Conservation (phyloP, 2,888 invertebrate species). For the Cantharis nigra region DNA sequence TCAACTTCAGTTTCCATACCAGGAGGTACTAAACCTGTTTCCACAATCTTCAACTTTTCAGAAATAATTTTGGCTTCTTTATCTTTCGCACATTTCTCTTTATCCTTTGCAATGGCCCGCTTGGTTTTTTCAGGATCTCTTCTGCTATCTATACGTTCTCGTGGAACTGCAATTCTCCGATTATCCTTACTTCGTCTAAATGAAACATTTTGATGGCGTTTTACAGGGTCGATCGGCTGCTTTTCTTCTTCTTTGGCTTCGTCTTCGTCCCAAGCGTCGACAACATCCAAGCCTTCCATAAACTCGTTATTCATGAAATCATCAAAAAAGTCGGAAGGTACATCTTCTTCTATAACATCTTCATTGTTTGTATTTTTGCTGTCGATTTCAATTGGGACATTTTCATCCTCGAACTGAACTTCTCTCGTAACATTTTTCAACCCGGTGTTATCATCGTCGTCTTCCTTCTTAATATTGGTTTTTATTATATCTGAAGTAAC, state of each 20-base stretch:
- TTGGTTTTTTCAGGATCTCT: conserved; percentile 56
- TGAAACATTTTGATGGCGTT: background rate
- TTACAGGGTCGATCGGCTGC: background rate
- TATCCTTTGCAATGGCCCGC: conserved; percentile 54
- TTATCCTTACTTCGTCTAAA: background rate
- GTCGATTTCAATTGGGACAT: background rate
- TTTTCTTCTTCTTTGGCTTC: conserved; percentile 8
- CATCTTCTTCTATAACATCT: conserved; percentile 47
- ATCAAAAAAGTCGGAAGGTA: conserved; percentile 55
- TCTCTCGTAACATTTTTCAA: background rate
- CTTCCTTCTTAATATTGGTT: background rate
- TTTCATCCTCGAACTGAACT: background rate
- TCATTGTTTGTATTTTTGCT: background rate
- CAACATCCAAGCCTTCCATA: conserved; percentile 54
- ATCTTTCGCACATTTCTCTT: conserved; percentile 52
- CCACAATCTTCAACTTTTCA: conserved; percentile 52
- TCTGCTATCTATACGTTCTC: conserved; percentile 28
- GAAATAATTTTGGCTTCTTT: conserved; percentile 52
- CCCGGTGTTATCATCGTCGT: background rate
- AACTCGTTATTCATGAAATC: conserved; percentile 55
- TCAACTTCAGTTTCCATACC: conserved; percentile 56
- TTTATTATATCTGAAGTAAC: background rate
- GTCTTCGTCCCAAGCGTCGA: conserved; percentile 51
- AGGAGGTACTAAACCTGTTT: conserved; percentile 56
- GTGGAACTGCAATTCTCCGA: background rate